phyloP scores from a whole-genome alignment of 2,113 vertebrate genomes.

The sheep (Ovis aries) region DNA sequence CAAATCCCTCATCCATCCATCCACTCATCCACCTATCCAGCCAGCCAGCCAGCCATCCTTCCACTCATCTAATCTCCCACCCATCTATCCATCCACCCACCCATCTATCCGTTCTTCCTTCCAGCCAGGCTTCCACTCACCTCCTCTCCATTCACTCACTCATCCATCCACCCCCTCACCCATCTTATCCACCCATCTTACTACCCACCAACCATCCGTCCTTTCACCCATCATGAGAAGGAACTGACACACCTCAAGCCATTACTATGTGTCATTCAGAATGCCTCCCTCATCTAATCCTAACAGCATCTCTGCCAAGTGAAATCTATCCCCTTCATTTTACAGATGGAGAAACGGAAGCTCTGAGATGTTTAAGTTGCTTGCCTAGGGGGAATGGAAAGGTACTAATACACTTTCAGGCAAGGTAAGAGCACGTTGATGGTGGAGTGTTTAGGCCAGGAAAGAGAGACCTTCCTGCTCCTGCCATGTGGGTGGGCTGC shows the following conservation, averaged over 20 bases:
- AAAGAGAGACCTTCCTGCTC: background rate
- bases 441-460: background rate
- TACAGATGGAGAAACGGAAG: background rate
- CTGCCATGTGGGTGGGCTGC: background rate
- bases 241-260: background rate
- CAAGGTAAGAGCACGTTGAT: background rate
- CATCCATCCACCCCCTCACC: background rate
- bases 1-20: background rate
- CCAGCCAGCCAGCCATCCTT: rapidly evolving
- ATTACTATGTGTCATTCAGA: background rate
- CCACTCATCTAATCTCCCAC: background rate
- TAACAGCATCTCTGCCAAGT: background rate
- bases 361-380: background rate
- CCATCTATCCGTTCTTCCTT: no score
- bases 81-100: no score
- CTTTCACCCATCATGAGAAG: background rate
- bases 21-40: background rate
- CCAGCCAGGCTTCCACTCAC: background rate
- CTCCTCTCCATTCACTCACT: background rate
- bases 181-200: no score
- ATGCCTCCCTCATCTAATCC: background rate
- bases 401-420: background rate
- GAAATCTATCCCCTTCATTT: background rate
- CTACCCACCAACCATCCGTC: background rate
- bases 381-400: background rate